A percentile compares a stretch with the other conserved stretches of the same genome.
phyloP scores from a whole-genome alignment of 2,113 vertebrate species.

The Eidolon helvum region DNA sequence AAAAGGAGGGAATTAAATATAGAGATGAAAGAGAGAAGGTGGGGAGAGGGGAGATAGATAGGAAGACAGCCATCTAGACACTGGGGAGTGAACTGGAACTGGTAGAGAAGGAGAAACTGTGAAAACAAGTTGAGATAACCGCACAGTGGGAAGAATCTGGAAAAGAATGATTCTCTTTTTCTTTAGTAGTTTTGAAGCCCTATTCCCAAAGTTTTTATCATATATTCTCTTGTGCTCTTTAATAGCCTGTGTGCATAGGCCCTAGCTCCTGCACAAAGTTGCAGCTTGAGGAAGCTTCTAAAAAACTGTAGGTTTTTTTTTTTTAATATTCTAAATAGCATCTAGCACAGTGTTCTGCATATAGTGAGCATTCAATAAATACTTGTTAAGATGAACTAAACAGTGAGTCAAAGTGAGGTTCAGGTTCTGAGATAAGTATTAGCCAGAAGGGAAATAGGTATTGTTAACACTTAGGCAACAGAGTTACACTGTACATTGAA shows the following conservation, averaged over 20 bases:
- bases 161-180: neutral
- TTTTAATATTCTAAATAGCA: constrained; percentile 5
- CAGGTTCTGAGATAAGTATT: neutral
- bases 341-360: neutral
- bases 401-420: neutral
- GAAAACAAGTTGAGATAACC: neutral
- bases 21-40: neutral
- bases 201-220: neutral
- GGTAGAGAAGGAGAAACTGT: neutral
- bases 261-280: neutral
- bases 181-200: neutral
- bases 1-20: neutral
- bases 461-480: neutral
- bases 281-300: neutral
- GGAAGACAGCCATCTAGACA: neutral
- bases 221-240: constrained; percentile 1
- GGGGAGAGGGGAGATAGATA: neutral
- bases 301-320: neutral
- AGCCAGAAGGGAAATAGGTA: neutral
- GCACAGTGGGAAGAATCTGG: neutral
- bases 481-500: neutral
- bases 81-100: neutral
- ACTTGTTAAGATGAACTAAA: neutral
- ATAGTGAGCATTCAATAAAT: neutral
- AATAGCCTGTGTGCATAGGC: neutral